phyloP scores from a whole-genome alignment of 2,888 invertebrate species.

The Lasioglossum vierecki region DNA sequence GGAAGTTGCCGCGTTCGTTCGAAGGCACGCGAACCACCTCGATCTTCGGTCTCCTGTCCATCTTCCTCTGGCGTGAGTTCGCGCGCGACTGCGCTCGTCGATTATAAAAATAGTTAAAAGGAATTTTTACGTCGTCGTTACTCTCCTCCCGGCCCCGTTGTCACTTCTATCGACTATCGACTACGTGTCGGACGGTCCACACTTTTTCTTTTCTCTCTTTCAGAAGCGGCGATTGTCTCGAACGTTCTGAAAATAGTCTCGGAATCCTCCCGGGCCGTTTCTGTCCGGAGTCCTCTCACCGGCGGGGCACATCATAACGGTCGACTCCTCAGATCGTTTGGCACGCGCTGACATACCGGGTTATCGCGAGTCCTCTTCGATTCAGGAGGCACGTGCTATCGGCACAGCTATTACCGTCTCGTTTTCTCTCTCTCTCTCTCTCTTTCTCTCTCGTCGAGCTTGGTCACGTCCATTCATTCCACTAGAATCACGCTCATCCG shows the following conservation, averaged over 20 bases:
- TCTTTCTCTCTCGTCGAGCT: constrained; percentile 24
- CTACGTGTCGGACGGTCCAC: constrained; percentile 18
- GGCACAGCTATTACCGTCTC: not conserved
- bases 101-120: constrained; percentile 24
- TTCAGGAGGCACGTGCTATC: constrained; percentile 40
- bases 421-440: constrained; percentile 12
- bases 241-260: constrained; percentile 50
- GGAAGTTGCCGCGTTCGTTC: constrained; percentile 78
- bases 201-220: constrained; percentile 34
- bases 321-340: constrained; percentile 37
- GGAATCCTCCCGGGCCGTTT: constrained; percentile 43
- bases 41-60: constrained; percentile 77
- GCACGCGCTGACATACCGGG: constrained; percentile 24
- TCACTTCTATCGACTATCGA: constrained; percentile 11
- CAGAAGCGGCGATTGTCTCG: constrained; percentile 26
- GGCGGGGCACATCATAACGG: constrained; percentile 47
- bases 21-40: constrained; percentile 81
- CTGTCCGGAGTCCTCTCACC: constrained; percentile 30
- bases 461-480: constrained; percentile 59
- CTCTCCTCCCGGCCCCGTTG: too few relatives aligned
- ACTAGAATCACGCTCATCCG: constrained; percentile 39
- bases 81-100: not conserved
- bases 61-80: constrained; percentile 12
- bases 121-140: not conserved
- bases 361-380: constrained; percentile 30